Evolutionary conservation across 2,888 invertebrate species (phyloP).

Genomic region (Agrilus mali): DNA sequence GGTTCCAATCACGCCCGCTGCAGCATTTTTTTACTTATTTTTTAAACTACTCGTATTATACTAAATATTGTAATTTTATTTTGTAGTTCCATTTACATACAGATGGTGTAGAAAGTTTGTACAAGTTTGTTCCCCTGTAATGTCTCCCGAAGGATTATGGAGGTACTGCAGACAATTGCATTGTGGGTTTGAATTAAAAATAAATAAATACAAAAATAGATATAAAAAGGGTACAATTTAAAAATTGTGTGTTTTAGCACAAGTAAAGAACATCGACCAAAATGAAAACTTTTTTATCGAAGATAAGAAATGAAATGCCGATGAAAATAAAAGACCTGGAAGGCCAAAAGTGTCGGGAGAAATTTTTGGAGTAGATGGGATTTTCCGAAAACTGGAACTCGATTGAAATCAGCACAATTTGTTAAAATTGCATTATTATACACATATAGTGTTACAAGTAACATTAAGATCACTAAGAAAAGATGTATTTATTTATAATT

Average conservation of each 20-base stretch:
- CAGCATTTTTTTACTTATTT: too few relatives aligned
- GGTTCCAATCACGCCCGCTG: too few relatives aligned
- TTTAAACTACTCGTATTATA: too few relatives aligned
- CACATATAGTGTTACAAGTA: too few relatives aligned
- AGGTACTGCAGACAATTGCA: constrained; percentile 18
- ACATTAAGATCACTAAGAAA: too few relatives aligned
- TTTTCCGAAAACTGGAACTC: constrained; percentile 56
- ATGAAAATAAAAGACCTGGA: constrained; percentile 45
- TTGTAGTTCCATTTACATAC: constrained; percentile 3
- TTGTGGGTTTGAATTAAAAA: constrained; percentile 5
- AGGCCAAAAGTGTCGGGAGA: constrained; percentile 47
- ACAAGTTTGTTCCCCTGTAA: constrained; percentile 19
- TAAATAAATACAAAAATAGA: too few relatives aligned
- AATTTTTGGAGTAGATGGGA: constrained; percentile 55
- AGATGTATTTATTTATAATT: too few relatives aligned
- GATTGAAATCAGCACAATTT: constrained; percentile 35
- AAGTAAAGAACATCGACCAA: constrained; percentile 21
- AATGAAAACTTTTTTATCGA: constrained; percentile 29
- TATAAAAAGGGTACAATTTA: too few relatives aligned
- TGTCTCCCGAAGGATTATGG: constrained; percentile 19
- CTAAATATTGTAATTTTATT: too few relatives aligned
- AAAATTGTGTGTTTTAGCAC: constrained; percentile 8
- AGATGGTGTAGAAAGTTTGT: constrained; percentile 18
- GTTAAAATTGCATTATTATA: neutral
- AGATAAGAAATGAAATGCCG: constrained; percentile 41